Conservation (phyloP, 2,888 invertebrate species). For the Amphimallon solstitiale region DNA sequence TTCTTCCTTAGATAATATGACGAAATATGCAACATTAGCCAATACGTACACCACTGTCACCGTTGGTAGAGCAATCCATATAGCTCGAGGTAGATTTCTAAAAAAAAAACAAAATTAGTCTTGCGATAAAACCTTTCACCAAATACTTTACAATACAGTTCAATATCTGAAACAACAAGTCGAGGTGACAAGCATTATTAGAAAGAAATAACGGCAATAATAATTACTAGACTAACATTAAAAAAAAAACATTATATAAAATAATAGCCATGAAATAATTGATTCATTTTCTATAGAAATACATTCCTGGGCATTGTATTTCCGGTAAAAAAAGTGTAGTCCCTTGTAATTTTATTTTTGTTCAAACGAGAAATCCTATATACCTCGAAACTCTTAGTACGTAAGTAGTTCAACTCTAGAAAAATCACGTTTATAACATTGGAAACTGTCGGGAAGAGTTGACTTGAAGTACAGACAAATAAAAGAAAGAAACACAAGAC, state of each 20-base stretch:
- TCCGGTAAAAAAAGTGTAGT: not conserved
- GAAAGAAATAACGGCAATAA: not conserved
- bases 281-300: too few species aligned
- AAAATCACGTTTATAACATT: constrained; percentile 39
- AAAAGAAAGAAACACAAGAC: constrained; percentile 11
- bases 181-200: not conserved
- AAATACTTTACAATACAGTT: not conserved
- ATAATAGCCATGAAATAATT: too few species aligned
- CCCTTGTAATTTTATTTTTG: not conserved
- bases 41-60: constrained; percentile 90
- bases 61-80: constrained; percentile 92
- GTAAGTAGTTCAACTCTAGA: constrained; percentile 36
- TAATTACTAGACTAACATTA: too few species aligned
- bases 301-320: too few species aligned
- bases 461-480: constrained; percentile 10
- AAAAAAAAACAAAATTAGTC: constrained; percentile 51
- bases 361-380: not conserved
- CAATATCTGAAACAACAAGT: too few species aligned
- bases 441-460: constrained; percentile 1
- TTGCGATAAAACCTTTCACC: not conserved
- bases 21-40: constrained; percentile 92
- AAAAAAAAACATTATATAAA: too few species aligned
- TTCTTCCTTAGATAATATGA: constrained; percentile 83
- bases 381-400: constrained; percentile 3
- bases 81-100: constrained; percentile 92